Conservation (phyloP, 2,113 vertebrate genomes). For the Lycocorax pyrrhopterus region DNA sequence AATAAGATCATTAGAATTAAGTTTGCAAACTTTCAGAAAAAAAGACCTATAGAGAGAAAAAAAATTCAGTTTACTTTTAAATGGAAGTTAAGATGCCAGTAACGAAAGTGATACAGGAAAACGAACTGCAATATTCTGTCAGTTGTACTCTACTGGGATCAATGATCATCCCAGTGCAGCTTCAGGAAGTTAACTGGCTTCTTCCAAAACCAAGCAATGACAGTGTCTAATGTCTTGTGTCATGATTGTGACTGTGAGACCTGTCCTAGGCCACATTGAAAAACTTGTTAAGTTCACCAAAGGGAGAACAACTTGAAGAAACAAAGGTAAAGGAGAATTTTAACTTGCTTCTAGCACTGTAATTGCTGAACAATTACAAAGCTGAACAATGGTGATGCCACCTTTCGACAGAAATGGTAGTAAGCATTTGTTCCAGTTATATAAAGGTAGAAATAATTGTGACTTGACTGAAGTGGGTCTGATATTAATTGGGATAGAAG, state of each 20-base stretch:
- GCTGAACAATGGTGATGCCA: neutral
- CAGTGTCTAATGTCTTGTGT: neutral
- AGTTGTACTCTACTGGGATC: neutral
- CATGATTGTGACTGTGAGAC: neutral
- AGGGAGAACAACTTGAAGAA: neutral
- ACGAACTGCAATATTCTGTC: neutral
- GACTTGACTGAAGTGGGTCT: neutral
- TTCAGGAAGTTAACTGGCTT: neutral
- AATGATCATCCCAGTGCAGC: neutral
- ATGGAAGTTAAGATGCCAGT: neutral
- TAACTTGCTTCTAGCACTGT: neutral
- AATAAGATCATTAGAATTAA: neutral
- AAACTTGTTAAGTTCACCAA: neutral
- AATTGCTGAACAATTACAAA: neutral
- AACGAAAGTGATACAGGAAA: neutral
- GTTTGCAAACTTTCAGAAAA: neutral
- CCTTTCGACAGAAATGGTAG: neutral
- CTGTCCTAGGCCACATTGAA: neutral
- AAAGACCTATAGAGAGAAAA: neutral
- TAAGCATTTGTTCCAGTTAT: neutral
- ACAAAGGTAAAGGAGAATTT: neutral
- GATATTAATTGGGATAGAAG: slow-evolving; percentile 23
- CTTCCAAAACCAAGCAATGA: neutral
- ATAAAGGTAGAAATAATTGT: neutral
- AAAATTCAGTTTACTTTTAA: neutral